Evolutionary conservation across 1,140 invertebrate genomes (phyloP).

Genomic region (Cryptotermes secundus): DNA sequence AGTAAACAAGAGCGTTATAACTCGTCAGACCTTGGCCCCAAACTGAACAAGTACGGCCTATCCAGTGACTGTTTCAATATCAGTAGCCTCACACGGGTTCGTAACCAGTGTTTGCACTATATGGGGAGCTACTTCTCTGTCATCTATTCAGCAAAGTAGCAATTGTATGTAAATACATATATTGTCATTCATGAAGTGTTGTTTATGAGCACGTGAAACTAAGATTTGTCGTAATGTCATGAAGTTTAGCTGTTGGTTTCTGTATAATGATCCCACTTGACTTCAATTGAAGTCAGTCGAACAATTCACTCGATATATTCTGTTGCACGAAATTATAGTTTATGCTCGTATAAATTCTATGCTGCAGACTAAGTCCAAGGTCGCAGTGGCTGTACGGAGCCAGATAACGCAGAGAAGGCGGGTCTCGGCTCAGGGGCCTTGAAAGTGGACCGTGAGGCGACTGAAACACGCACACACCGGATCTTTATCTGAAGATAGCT

Average conservation of each 20-base stretch:
- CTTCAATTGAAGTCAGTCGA: slow-evolving; percentile 1
- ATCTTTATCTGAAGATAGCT: neutral
- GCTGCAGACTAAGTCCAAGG: neutral
- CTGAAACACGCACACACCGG: neutral
- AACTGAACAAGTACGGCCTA: neutral
- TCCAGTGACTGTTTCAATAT: no score
- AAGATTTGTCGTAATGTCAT: no score
- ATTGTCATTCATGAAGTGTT: neutral
- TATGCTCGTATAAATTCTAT: neutral
- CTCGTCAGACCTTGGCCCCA: neutral
- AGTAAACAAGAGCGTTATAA: neutral
- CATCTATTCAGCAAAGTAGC: neutral
- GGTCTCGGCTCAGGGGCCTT: neutral
- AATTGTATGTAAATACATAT: neutral
- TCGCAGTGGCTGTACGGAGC: neutral
- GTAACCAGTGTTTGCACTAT: no score
- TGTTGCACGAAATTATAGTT: neutral
- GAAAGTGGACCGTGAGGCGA: neutral
- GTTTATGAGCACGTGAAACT: neutral
- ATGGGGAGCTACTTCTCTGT: neutral
- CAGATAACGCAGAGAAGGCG: neutral
- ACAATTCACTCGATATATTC: neutral
- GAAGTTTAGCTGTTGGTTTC: neutral
- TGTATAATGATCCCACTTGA: neutral
- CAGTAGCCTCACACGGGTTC: no score